Conservation (phyloP, 1,140 invertebrate species). For the Pseudomyrmex flavicornis region DNA sequence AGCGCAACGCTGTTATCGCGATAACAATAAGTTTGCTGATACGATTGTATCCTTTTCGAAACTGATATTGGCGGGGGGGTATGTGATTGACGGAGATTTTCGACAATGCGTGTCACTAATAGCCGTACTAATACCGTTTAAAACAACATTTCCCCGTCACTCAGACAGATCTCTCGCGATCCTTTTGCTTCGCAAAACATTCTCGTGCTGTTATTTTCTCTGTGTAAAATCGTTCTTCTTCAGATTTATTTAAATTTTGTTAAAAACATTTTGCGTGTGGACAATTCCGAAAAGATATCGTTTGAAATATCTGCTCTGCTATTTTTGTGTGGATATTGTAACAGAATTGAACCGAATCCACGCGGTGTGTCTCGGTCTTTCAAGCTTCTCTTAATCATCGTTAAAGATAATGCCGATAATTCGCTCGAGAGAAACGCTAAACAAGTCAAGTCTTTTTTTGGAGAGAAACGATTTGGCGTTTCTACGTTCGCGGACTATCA, state of each 20-base stretch:
- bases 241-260: too few species aligned
- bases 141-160: slow-evolving; percentile 4
- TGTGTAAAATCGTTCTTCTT: too few species aligned
- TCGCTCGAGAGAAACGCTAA: neutral
- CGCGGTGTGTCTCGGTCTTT: slow-evolving; percentile 5
- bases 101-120: slow-evolving; percentile 36
- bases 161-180: neutral
- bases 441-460: neutral
- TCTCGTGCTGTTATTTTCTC: neutral
- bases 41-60: slow-evolving; percentile 56
- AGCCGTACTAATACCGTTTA: slow-evolving; percentile 37
- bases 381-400: neutral
- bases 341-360: neutral
- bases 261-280: too few species aligned
- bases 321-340: neutral
- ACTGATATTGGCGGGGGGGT: neutral
- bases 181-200: slow-evolving; percentile 1
- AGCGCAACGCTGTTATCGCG: slow-evolving; percentile 63
- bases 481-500: slow-evolving; percentile 2
- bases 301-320: neutral
- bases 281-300: neutral
- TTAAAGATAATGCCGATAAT: slow-evolving; percentile 33
- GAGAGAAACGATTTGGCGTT: neutral
- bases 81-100: slow-evolving; percentile 50
- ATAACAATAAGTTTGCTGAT: slow-evolving; percentile 73